Percentiles rank a stretch among this genome's conserved stretches.
These are phyloP conservation scores for Plecturocebus donacophilus DNA, from an alignment of 2,113 vertebrate species.

Conservation along the genomic window DNA sequence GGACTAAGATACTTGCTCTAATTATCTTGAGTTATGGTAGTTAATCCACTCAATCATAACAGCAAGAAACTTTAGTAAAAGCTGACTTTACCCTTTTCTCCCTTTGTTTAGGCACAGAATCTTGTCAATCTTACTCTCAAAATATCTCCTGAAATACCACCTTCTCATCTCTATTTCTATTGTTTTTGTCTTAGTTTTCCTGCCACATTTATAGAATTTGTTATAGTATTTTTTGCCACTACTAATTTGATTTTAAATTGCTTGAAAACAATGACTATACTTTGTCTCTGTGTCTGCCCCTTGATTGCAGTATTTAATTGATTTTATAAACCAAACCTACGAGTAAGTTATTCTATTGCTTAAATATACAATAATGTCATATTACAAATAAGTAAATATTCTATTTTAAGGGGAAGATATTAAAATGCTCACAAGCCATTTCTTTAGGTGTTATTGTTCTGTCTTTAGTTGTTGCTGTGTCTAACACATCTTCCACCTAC, in stretches of 20 bases:
- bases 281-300: background rate
- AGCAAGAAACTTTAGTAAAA: background rate
- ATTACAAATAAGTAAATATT: background rate
- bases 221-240: background rate
- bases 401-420: background rate
- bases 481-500: background rate
- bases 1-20: background rate
- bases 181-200: background rate
- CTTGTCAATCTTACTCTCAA: background rate
- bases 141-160: background rate
- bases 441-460: background rate
- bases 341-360: background rate
- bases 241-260: background rate
- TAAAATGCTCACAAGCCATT: background rate
- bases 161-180: background rate
- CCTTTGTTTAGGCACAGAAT: background rate
- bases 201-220: background rate
- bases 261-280: background rate
- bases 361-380: background rate
- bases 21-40: background rate
- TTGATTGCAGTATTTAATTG: background rate
- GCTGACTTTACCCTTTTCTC: background rate
- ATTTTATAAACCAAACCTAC: background rate
- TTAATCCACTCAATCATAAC: background rate
- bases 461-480: background rate